These are phyloP conservation scores for Dallia pectoralis DNA, from an alignment of 2,797 vertebrate genomes.

Conservation along the genomic window DNA sequence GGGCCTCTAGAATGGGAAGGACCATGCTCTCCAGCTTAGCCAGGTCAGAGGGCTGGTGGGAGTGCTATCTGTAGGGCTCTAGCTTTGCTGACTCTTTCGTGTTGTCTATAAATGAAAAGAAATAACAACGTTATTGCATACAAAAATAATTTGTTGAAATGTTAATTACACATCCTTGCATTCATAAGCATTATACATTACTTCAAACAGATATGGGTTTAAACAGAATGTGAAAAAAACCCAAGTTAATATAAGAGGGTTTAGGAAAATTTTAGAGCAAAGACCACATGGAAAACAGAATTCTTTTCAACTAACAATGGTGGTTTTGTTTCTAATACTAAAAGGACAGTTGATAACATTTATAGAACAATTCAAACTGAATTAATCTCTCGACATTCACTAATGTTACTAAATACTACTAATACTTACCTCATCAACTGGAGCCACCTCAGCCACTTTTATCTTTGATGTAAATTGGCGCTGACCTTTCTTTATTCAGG, in stretches of 20 bases:
- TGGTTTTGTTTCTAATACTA: background rate
- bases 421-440: slow-evolving; percentile 74
- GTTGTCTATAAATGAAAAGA: slow-evolving; percentile 57
- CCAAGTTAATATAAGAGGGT: no score
- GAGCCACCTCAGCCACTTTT: slow-evolving; percentile 58
- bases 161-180: background rate
- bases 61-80: no score
- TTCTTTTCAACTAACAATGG: background rate
- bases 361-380: no score
- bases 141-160: background rate
- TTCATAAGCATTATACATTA: background rate
- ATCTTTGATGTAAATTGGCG: slow-evolving; percentile 55
- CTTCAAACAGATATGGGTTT: background rate
- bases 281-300: no score
- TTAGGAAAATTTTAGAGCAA: no score
- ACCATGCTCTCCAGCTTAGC: slow-evolving; percentile 91
- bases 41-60: slow-evolving; percentile 89
- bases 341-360: background rate
- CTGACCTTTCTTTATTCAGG: slow-evolving; percentile 30
- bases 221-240: background rate
- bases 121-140: background rate
- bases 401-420: slow-evolving; percentile 43
- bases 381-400: slow-evolving; percentile 7
- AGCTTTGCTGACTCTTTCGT: slow-evolving; percentile 67
- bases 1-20: slow-evolving; percentile 81